Evolutionary conservation across 2,888 invertebrate genomes (phyloP).

Genomic region (Coenonympha glycerion): DNA sequence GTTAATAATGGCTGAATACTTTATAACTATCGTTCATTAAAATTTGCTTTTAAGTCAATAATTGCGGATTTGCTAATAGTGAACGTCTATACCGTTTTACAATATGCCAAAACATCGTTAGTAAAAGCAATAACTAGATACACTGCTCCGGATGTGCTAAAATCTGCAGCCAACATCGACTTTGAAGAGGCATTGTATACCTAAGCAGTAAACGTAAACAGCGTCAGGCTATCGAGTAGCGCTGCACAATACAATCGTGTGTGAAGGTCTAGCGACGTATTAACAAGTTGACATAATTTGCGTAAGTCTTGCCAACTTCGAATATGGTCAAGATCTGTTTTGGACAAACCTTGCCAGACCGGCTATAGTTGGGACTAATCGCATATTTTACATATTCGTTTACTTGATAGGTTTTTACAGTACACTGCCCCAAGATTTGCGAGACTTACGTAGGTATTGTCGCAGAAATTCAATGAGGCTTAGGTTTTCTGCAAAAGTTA

Average conservation of each 20-base stretch:
- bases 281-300: slow-evolving; percentile 33
- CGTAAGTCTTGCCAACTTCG: slow-evolving; percentile 29
- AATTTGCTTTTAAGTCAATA: slow-evolving; percentile 2
- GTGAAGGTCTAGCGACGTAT: slow-evolving; percentile 30
- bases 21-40: background rate
- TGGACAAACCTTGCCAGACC: slow-evolving; percentile 19
- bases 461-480: too few species aligned
- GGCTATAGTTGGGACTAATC: slow-evolving; percentile 20
- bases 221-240: slow-evolving; percentile 21
- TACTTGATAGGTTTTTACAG: too few species aligned
- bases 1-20: background rate
- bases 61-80: background rate
- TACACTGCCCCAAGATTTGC: too few species aligned
- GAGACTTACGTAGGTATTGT: too few species aligned
- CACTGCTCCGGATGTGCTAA: slow-evolving; percentile 11
- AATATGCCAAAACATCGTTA: background rate
- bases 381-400: too few species aligned
- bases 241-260: slow-evolving; percentile 15
- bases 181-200: slow-evolving; percentile 17
- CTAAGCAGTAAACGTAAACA: slow-evolving; percentile 21
- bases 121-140: background rate
- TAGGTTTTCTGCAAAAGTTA: too few species aligned
- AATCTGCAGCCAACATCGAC: slow-evolving; percentile 2
- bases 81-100: background rate
- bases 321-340: slow-evolving; percentile 27